Percentiles rank a stretch among this genome's conserved stretches.
Conservation (phyloP, 2,113 vertebrate species). For the Oncorhynchus keta region DNA sequence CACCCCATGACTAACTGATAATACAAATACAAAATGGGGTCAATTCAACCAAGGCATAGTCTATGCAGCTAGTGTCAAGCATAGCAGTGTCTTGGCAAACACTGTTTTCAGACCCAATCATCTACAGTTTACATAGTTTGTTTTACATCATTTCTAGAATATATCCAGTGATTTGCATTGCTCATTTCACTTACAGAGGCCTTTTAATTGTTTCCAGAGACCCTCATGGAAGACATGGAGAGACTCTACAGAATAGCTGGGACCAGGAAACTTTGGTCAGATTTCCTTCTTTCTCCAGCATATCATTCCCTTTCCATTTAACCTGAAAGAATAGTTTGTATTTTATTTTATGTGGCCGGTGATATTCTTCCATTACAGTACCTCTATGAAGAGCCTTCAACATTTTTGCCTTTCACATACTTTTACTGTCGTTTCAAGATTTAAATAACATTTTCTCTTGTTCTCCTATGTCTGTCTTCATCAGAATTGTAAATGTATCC, state of each 20-base stretch:
- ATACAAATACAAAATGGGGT: background rate
- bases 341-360: constrained; percentile 7
- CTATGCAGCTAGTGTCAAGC: background rate
- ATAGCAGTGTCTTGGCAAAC: background rate
- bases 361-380: background rate
- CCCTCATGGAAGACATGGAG: constrained; percentile 87
- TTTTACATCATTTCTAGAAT: background rate
- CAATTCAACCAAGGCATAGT: background rate
- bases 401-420: too few relatives aligned
- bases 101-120: background rate
- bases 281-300: constrained; percentile 28
- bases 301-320: background rate
- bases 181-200: background rate
- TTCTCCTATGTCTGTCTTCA: background rate
- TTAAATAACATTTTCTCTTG: background rate
- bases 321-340: constrained; percentile 23
- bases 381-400: background rate
- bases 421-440: background rate
- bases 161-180: background rate
- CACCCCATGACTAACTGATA: constrained; percentile 6
- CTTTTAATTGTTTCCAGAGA: constrained; percentile 70
- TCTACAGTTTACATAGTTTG: background rate
- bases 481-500: background rate
- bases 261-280: constrained; percentile 96
- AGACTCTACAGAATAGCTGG: constrained; percentile 93